Percentiles rank a stretch among this genome's conserved stretches.
Evolutionary conservation across 2,797 vertebrate genomes (phyloP).

Genomic region (Heterohyrax brucei): DNA sequence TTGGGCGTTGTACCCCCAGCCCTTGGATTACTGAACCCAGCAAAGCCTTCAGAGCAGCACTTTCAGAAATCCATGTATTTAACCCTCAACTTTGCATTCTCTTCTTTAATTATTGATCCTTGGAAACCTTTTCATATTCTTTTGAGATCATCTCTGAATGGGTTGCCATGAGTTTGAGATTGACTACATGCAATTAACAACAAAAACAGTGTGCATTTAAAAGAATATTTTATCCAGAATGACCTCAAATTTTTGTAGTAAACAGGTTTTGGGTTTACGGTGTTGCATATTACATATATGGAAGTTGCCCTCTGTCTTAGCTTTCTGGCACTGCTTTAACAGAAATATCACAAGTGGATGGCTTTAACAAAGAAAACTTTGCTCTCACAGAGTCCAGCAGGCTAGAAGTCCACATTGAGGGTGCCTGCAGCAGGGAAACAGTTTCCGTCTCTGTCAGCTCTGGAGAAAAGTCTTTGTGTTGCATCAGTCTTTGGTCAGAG

Average conservation of each 20-base stretch:
- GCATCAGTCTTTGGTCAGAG: too few relatives aligned
- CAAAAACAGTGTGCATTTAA: background rate
- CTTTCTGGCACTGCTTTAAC: too few relatives aligned
- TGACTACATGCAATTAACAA: too few relatives aligned
- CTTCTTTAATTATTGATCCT: background rate
- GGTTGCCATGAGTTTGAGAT: too few relatives aligned
- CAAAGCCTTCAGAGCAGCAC: background rate
- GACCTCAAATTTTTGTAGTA: background rate
- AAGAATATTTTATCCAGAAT: background rate
- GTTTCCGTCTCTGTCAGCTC: too few relatives aligned
- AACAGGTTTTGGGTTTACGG: background rate
- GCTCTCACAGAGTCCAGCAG: too few relatives aligned
- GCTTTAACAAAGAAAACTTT: too few relatives aligned
- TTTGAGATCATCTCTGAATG: background rate
- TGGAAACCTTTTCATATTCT: background rate
- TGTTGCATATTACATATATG: background rate
- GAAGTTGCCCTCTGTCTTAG: background rate
- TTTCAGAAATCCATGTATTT: background rate
- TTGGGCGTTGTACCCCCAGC: background rate
- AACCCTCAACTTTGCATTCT: background rate
- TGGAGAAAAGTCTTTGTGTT: too few relatives aligned
- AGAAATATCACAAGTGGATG: too few relatives aligned
- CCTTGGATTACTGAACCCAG: background rate
- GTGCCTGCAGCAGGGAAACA: too few relatives aligned
- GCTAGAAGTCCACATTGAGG: too few relatives aligned